phyloP scores from a whole-genome alignment of 2,113 vertebrate species.

The Piprites chloris region DNA sequence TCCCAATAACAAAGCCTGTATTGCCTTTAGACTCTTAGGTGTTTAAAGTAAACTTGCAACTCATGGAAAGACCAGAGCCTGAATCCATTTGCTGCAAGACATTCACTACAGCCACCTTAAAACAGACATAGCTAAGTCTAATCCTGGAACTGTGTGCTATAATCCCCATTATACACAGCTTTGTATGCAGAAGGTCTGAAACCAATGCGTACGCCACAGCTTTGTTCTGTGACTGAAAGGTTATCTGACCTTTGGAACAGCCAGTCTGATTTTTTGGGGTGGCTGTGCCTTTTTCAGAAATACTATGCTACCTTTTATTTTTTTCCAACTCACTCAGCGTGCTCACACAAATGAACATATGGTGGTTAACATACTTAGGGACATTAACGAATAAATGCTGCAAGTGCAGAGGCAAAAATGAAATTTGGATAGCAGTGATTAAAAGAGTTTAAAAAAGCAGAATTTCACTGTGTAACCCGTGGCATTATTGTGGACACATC shows the following conservation, averaged over 20 bases:
- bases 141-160: background rate
- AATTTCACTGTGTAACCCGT: background rate
- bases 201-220: background rate
- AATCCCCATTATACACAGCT: background rate
- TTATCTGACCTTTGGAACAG: background rate
- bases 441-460: constrained; percentile 7
- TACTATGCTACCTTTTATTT: background rate
- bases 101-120: background rate
- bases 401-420: constrained; percentile 4
- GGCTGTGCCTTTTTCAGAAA: background rate
- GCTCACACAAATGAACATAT: constrained; percentile 4
- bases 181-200: background rate
- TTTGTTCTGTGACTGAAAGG: background rate
- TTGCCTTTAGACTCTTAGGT: background rate
- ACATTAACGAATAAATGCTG: background rate
- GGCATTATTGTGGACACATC: background rate
- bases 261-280: background rate
- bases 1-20: background rate
- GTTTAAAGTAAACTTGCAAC: background rate
- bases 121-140: background rate
- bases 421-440: background rate
- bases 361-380: background rate
- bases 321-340: background rate
- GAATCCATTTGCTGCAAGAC: background rate
- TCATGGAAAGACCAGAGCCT: background rate